Evolutionary conservation across 2,113 vertebrate genomes (phyloP).

Genomic region (Rhadina sibilatrix): DNA sequence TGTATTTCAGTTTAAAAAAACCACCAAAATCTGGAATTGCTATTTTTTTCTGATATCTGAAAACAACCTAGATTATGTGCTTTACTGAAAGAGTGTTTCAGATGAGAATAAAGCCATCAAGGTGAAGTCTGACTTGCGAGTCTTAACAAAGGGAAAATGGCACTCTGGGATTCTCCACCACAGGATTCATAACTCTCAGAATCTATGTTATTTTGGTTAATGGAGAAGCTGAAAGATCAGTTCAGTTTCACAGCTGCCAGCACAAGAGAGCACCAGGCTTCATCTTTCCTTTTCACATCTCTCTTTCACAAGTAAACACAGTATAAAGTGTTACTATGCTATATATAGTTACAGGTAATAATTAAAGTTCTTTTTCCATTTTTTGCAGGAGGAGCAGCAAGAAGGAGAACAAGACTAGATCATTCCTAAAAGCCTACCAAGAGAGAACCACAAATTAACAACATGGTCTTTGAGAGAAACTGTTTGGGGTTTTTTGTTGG

Average conservation of each 20-base stretch:
- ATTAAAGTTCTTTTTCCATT: neutral
- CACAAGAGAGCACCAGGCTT: neutral
- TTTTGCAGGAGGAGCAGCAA: conserved; percentile 53
- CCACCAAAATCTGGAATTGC: neutral
- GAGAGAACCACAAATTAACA: neutral
- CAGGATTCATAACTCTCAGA: neutral
- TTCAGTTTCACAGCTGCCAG: neutral
- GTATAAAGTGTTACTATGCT: neutral
- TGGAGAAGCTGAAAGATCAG: neutral
- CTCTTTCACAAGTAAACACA: neutral
- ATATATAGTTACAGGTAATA: neutral
- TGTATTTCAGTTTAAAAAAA: neutral
- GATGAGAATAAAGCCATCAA: neutral
- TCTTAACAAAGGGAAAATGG: neutral
- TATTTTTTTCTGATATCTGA: neutral
- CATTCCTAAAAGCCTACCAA: conserved; percentile 34
- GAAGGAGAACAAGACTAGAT: conserved; percentile 71
- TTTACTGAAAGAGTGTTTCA: neutral
- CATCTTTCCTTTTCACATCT: neutral
- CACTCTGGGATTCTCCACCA: neutral
- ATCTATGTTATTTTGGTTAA: neutral
- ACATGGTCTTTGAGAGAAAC: neutral
- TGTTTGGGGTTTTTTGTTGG: neutral
- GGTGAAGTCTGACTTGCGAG: neutral
- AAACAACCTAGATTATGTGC: neutral